These are phyloP conservation scores for Lepilemur septentrionalis DNA, from an alignment of 2,797 vertebrate genomes.

Conservation along the genomic window DNA sequence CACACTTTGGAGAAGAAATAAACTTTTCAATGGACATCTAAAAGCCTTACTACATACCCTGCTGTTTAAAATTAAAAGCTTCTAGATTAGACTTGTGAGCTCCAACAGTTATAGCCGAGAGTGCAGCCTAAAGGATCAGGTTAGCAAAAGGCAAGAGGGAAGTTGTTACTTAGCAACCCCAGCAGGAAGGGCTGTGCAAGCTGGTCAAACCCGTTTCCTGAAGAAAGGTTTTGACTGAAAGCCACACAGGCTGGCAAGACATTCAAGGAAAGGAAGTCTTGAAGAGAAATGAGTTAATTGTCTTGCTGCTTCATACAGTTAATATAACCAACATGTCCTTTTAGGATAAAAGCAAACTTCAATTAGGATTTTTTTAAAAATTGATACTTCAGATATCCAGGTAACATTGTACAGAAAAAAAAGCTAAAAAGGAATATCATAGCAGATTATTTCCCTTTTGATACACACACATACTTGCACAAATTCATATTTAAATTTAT, in stretches of 20 bases:
- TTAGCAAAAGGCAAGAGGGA: neutral
- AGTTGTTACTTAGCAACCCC: conserved; percentile 82
- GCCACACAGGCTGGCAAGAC: conserved; percentile 60
- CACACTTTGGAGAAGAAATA: conserved; percentile 23
- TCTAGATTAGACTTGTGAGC: conserved; percentile 50
- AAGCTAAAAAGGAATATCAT: neutral
- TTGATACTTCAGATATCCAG: neutral
- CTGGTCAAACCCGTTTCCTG: conserved; percentile 74
- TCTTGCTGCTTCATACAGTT: conserved; percentile 69
- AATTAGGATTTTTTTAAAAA: neutral
- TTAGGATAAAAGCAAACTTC: conserved; percentile 39
- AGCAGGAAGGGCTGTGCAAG: conserved; percentile 69
- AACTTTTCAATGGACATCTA: conserved; percentile 73
- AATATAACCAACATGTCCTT: conserved; percentile 54
- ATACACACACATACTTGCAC: neutral
- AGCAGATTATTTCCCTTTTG: neutral
- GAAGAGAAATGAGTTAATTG: conserved; percentile 68
- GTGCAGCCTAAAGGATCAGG: conserved; percentile 61
- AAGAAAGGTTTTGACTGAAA: conserved; percentile 72
- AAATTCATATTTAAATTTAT: neutral
- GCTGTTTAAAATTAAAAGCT: conserved; percentile 84
- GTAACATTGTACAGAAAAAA: neutral
- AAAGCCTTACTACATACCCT: conserved; percentile 74
- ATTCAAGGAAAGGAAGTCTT: conserved; percentile 63
- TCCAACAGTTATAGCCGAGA: conserved; percentile 52